Conservation (phyloP, 1,140 invertebrate genomes). For the Megalonaias nervosa region DNA sequence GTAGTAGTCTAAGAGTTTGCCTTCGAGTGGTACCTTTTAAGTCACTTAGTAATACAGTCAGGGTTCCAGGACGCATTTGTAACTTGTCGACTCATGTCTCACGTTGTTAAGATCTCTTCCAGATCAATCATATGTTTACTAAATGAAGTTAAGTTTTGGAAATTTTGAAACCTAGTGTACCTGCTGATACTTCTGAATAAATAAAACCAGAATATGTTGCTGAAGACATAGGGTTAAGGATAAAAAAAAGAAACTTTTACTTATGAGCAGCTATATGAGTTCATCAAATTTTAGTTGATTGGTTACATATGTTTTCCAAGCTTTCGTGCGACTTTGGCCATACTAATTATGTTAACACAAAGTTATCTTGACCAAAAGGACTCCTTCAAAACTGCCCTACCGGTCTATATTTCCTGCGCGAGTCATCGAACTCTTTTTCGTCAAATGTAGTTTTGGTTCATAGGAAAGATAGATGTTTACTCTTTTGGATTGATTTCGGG, state of each 20-base stretch:
- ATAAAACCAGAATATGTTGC: background rate
- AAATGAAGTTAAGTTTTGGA: background rate
- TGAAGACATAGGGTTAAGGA: background rate
- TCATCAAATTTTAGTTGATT: too few relatives aligned
- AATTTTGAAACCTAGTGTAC: too few relatives aligned
- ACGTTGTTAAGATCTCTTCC: constrained; percentile 5
- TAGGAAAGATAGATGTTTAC: constrained; percentile 69
- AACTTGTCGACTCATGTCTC: constrained; percentile 6
- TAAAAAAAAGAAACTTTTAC: background rate
- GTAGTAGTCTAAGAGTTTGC: background rate
- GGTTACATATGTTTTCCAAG: too few relatives aligned
- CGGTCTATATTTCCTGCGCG: constrained; percentile 52
- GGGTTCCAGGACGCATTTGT: constrained; percentile 6
- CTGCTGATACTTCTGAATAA: too few relatives aligned
- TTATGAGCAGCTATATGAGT: too few relatives aligned
- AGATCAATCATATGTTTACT: constrained; percentile 10
- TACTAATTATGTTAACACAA: background rate
- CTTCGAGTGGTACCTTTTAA: constrained; percentile 4
- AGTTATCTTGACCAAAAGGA: background rate
- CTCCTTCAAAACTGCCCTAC: background rate
- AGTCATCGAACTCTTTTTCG: constrained; percentile 70
- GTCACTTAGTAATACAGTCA: background rate
- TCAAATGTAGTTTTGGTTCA: constrained; percentile 72
- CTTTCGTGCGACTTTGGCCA: background rate
- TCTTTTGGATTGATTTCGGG: constrained; percentile 73